Evolutionary conservation across 2,888 invertebrate genomes (phyloP), one percentile per base, ranked within the genome.

Genomic region (Scaptomyza caliginosa): DNA sequence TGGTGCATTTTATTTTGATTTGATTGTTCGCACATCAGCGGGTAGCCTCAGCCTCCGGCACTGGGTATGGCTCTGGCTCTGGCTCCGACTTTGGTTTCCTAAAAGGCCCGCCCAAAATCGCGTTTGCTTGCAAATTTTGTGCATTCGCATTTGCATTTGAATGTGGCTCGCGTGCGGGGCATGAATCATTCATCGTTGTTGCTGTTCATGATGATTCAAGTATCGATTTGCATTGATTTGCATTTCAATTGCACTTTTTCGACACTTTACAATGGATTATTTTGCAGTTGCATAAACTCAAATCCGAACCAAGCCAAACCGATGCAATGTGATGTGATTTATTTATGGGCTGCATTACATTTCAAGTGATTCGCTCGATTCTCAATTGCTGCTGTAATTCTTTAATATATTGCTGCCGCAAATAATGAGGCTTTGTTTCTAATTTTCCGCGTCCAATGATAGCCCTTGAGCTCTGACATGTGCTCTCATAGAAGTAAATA

Each of bases 181-280:
- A 82, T 86, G 87, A 82, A 82, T 82, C 81, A 82, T 86, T 82
- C 87, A 71, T 40, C 52, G 65, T 19, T 63, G 56, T 32, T 58
- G 67, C 32, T 49, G 58, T 28, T 69, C 58, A 40, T 67, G 66
- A 62, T 72, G 86, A 80, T 87, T 84, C 86, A 77, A 74, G 88
- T 84, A 84, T 84, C 88, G 83, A 84, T 84, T 84, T 87, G 88
- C 83, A 84, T 84, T 86, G 83, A 85, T 88, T 87, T 89, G 88
- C 87, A 88, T 89, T 89, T 82, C 77, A 89, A 87, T 88, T 86
- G 81, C 81, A 83, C 77, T 84, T 83, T 85, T 75, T 77, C 77
- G 80, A 77, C 83, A 85, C 80, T 85, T 77, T 84, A 86, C 84
- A 88, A 85, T 88, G 80, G 77, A 85, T 86, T 87, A 84, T 85